phyloP scores from a whole-genome alignment of 1,140 invertebrate genomes.

The Lordiphosa clarofinis region DNA sequence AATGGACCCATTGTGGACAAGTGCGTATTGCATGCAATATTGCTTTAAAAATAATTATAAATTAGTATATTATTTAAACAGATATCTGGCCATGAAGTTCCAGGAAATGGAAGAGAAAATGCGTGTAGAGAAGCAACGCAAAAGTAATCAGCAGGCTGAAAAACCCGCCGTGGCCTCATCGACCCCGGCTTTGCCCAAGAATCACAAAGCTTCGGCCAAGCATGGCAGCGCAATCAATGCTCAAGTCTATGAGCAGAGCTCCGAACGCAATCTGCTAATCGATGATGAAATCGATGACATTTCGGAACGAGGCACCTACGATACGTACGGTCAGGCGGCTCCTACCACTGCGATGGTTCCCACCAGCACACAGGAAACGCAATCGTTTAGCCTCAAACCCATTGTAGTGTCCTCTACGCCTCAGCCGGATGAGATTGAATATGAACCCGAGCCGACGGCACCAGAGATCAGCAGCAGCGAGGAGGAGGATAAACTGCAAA shows the following conservation, averaged over 20 bases:
- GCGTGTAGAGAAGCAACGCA: slow-evolving; percentile 79
- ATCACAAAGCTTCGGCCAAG: slow-evolving; percentile 50
- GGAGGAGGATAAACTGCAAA: slow-evolving; percentile 53
- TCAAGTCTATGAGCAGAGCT: slow-evolving; percentile 74
- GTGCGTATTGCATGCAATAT: slow-evolving; percentile 73
- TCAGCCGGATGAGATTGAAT: slow-evolving; percentile 39
- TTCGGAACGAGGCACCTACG: slow-evolving; percentile 59
- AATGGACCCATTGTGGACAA: slow-evolving; percentile 90
- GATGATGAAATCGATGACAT: slow-evolving; percentile 76
- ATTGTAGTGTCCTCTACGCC: slow-evolving; percentile 63
- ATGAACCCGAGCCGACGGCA: slow-evolving; percentile 26
- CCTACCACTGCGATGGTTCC: slow-evolving; percentile 53
- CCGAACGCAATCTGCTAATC: slow-evolving; percentile 69
- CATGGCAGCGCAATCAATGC: slow-evolving; percentile 67
- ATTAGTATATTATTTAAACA: slow-evolving; percentile 55
- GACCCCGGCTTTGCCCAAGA: slow-evolving; percentile 44
- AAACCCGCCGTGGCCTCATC: slow-evolving; percentile 35
- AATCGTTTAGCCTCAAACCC: slow-evolving; percentile 49
- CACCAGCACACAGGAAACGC: slow-evolving; percentile 24
- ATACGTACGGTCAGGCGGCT: slow-evolving; percentile 48
- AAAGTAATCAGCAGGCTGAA: slow-evolving; percentile 54
- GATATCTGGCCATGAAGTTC: slow-evolving; percentile 89
- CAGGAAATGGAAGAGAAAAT: slow-evolving; percentile 91
- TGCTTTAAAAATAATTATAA: not conserved
- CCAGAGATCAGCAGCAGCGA: slow-evolving; percentile 27